Evolutionary conservation across 1,140 invertebrate species (phyloP).

Genomic region (Stenopsyche tienmushanensis): DNA sequence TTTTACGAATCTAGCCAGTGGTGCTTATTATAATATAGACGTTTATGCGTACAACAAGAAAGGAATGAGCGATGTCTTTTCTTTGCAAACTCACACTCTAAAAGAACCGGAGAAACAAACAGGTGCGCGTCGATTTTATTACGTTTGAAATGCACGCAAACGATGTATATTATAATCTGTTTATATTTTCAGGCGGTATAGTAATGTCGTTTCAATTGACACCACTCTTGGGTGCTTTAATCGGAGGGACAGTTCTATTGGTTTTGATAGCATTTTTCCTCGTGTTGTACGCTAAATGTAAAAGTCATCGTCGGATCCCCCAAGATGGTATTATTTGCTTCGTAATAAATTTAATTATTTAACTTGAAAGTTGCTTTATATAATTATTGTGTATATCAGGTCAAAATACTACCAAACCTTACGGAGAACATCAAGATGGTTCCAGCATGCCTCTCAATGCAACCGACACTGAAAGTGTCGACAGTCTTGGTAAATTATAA

Average conservation of each 20-base stretch:
- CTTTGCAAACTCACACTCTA: constrained; percentile 68
- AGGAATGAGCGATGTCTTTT: constrained; percentile 64
- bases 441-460: constrained; percentile 39
- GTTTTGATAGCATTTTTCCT: constrained; percentile 31
- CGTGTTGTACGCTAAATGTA: constrained; percentile 29
- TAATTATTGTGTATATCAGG: too few relatives aligned
- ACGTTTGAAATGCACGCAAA: background rate
- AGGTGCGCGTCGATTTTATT: constrained; percentile 58
- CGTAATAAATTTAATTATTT: background rate
- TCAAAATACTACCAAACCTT: constrained; percentile 35
- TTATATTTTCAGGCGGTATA: constrained; percentile 25
- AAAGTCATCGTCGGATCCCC: constrained; percentile 24
- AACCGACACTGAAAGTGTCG: constrained; percentile 38
- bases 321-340: constrained; percentile 22
- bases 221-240: constrained; percentile 25
- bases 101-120: constrained; percentile 78
- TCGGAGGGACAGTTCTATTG: constrained; percentile 27
- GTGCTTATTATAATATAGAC: constrained; percentile 64
- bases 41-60: constrained; percentile 74
- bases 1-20: constrained; percentile 42
- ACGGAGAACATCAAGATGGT: constrained; percentile 39
- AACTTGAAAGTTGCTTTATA: constrained; percentile 5
- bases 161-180: background rate
- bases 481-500: constrained; percentile 32
- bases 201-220: constrained; percentile 36